phyloP scores from a whole-genome alignment of 2,113 vertebrate genomes.

The Rattus norvegicus region DNA sequence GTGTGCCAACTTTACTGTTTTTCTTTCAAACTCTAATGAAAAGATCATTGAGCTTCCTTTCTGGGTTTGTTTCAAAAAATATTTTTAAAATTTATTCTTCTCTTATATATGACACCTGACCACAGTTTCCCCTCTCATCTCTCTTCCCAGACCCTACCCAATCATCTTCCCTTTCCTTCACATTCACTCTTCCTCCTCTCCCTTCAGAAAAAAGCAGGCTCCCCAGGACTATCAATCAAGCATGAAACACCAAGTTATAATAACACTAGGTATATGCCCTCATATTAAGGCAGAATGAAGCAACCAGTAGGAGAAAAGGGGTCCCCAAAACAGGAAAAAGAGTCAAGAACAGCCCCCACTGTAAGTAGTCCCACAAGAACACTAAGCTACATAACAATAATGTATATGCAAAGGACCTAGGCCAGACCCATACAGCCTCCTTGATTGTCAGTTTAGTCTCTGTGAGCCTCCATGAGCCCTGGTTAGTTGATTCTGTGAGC shows the following conservation, averaged over 20 bases:
- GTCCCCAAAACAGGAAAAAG: background rate
- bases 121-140: background rate
- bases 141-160: background rate
- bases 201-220: background rate
- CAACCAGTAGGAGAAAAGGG: background rate
- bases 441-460: background rate
- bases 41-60: background rate
- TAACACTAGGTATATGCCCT: background rate
- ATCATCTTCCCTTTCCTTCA: background rate
- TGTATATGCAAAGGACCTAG: background rate
- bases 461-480: background rate
- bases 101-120: background rate
- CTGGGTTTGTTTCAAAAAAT: background rate
- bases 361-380: background rate
- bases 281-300: background rate
- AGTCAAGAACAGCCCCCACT: background rate
- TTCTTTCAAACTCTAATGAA: background rate
- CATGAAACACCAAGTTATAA: background rate
- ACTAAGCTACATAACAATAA: background rate
- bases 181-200: background rate
- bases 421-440: background rate
- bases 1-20: background rate
- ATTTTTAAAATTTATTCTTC: background rate
- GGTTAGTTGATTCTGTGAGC: background rate
- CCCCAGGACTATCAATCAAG: background rate